A percentile compares a stretch with the other conserved stretches of the same genome.
Evolutionary conservation across 2,888 invertebrate genomes (phyloP).

Genomic region (Megastigmus dorsalis): DNA sequence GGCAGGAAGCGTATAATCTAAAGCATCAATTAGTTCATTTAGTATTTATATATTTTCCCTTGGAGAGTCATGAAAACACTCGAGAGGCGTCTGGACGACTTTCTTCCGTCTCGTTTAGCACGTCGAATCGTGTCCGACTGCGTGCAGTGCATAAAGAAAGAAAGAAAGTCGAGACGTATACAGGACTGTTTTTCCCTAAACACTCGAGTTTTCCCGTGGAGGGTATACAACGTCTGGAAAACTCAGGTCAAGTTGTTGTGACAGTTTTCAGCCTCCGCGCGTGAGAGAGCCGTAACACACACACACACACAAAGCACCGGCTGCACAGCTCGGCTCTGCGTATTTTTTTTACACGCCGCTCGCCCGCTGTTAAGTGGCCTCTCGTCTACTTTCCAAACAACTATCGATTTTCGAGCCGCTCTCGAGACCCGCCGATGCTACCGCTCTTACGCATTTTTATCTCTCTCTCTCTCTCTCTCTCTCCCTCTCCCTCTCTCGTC

Average conservation of each 20-base stretch:
- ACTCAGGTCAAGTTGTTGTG: conserved; percentile 66
- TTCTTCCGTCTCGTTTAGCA: background rate
- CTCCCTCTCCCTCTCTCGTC: background rate
- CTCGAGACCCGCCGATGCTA: conserved; percentile 41
- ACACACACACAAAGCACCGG: conserved; percentile 66
- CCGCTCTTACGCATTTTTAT: conserved; percentile 50
- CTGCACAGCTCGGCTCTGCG: background rate
- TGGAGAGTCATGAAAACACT: no score
- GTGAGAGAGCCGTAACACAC: no score
- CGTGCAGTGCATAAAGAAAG: background rate
- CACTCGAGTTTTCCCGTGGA: conserved; percentile 62
- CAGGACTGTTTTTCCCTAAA: background rate
- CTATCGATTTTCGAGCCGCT: conserved; percentile 53
- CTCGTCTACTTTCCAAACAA: conserved; percentile 58
- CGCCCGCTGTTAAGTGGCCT: conserved; percentile 57
- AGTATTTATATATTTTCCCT: no score
- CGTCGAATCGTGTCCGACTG: background rate
- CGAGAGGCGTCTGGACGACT: no score
- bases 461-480: conserved; percentile 34
- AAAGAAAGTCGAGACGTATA: background rate
- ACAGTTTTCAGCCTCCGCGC: no score
- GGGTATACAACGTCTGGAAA: background rate
- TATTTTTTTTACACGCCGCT: conserved; percentile 33
- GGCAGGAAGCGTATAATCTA: no score
- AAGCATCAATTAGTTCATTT: no score